Evolutionary conservation across 35 echinoderm and acorn worm genomes (phyloP), one percentile per base, ranked within the genome.

Genomic region (Acanthaster planci): DNA sequence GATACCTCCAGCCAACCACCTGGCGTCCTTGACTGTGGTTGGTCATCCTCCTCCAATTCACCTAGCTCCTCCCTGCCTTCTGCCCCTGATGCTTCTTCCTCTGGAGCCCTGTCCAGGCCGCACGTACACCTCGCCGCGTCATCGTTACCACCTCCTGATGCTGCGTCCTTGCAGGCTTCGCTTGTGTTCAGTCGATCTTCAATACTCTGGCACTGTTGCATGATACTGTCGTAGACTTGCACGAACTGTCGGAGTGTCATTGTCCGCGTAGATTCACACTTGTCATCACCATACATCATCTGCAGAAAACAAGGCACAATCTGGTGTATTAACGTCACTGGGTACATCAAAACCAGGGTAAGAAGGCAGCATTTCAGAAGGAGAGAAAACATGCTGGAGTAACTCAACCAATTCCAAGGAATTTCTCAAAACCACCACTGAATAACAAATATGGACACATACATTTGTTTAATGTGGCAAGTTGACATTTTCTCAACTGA

Each of bases 161-260:
- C 64, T 7, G 26, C 64, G 7, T 0, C 16, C 4, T 59, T 26
- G 19, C 5, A 0, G 8, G 19, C 26, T 72, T 26, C 34, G 2
- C 15, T 72, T 10, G 14, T 9, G 21, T 72, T 36, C 30, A 47
- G 64, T 72, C 64, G 18, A 26, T 72, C 64, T 72, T 72, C 64
- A 15, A 72, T 72, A 30, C 81, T 57, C 18, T 57, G 16, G 29
- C 53, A 40, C 38, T 83, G 81, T 4, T 83, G 81, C 81, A 83
- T 83, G 19, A 83, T 83, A 57, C 81, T 83, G 53, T 37, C 56
- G 54, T 83, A 83, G 29, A 83, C 81, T 57, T 83, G 81, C 37
- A 83, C 81, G 37, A 83, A 83, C 32, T 83, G 81, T 60, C 59
- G 56, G 0, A 83, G 55, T 9, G 81, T 83, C 56, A 83, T 36